Percentiles rank a stretch among this genome's conserved stretches.
Evolutionary conservation across 2,113 vertebrate genomes (phyloP).

Genomic region (Butorides virescens): DNA sequence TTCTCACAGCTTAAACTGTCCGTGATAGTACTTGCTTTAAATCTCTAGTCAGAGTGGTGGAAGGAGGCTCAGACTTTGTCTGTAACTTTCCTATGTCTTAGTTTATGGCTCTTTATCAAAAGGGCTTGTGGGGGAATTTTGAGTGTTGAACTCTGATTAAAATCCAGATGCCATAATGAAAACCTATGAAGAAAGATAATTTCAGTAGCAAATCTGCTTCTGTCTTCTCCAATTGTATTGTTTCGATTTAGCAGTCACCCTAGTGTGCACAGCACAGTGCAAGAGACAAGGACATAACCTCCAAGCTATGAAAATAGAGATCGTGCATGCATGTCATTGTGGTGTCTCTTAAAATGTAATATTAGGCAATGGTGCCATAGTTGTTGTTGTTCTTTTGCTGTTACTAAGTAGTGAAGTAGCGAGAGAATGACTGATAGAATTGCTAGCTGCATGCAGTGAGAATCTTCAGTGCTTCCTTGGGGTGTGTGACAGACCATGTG

Average conservation of each 20-base stretch:
- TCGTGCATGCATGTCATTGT: neutral
- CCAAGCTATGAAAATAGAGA: neutral
- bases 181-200: neutral
- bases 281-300: neutral
- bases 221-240: neutral
- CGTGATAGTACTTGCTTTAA: neutral
- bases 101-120: neutral
- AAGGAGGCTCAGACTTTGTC: neutral
- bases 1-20: neutral
- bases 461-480: neutral
- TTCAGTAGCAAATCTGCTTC: neutral
- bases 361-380: neutral
- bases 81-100: neutral
- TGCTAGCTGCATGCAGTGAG: neutral
- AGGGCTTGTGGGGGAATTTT: neutral
- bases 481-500: rapidly evolving
- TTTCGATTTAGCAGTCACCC: neutral
- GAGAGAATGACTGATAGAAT: neutral
- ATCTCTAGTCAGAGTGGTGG: neutral
- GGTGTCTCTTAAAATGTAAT: neutral
- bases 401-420: neutral
- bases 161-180: neutral
- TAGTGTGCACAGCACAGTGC: neutral
- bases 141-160: neutral
- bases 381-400: neutral